Base-by-base conservation (phyloP, 2,797 vertebrate genomes). In the Lutjanus argentimaculatus region DNA sequence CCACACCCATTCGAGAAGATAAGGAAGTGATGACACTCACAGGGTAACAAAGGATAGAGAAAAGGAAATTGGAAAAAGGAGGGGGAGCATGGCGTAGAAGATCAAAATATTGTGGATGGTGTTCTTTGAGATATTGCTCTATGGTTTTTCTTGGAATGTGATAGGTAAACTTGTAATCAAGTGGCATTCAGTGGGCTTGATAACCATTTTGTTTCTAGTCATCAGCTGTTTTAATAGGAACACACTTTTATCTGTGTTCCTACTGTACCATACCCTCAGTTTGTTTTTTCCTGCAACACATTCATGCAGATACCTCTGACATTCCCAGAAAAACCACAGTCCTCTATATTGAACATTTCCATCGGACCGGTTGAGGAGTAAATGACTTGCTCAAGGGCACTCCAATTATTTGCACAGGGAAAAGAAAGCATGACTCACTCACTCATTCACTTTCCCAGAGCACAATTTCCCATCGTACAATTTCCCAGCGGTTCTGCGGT, bases 61-160 rank as follows among this genome's bases (percentile, higher is more conserved):
- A 83, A 88, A 91, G 84, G 86, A 92, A 91, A 94, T 93, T 93
- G 90, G 76, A 92, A 92, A 92, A 84, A 25, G 78, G 84, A 77
- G 82, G 85, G 77, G 86, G 61, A 61, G 64, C 15, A 74, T 71
- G 67, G 61, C 9, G 43, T 68, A 72, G 57, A 77, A 88, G 74
- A 88, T 86, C 75, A 83, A 72, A 85, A 77, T 89, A 89, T 88
- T 75, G 86, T 58, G 66, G 64, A 84, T 79, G 56, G 57, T 68
- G 76, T 78, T 89, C 48, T 48, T 77, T 77, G 63, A 86, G 79
- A 87, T 88, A 90, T 84, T 72, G 61, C 69, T 61, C 51, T 67
- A 21, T 64, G 61, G 63, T 67, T 82, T 36, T 83, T 70, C 53
- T 75, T 55, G 52, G 59, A 80, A 79, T 67, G 68, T 81, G 59